Conservation (phyloP, 2,113 vertebrate genomes). For the Conger conger region DNA sequence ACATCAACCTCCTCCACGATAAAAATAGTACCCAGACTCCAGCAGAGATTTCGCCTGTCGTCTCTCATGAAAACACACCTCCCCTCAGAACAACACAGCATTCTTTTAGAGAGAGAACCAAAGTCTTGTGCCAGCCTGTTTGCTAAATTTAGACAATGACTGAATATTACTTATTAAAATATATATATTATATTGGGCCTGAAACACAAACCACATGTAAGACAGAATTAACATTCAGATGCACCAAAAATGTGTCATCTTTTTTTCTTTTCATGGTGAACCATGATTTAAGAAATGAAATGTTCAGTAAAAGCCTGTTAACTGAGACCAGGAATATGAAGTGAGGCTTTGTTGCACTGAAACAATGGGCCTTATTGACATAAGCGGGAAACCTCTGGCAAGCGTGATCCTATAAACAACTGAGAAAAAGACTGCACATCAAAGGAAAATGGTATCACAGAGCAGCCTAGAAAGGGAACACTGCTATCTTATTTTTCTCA, state of each 20-base stretch:
- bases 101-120: background rate
- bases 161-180: background rate
- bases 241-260: background rate
- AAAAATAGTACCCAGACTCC: background rate
- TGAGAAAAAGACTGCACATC: slow-evolving; percentile 35
- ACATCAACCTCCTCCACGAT: background rate
- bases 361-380: slow-evolving; percentile 30
- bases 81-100: background rate
- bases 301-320: slow-evolving; percentile 1
- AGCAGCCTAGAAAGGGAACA: slow-evolving; percentile 39
- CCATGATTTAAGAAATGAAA: background rate
- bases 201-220: background rate
- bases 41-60: background rate
- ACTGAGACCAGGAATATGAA: slow-evolving; percentile 29
- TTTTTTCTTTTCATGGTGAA: background rate
- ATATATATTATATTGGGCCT: background rate
- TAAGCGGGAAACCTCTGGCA: slow-evolving; percentile 34
- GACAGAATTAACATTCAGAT: background rate
- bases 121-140: background rate
- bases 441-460: slow-evolving; percentile 39
- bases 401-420: slow-evolving; percentile 31
- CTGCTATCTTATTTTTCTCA: background rate
- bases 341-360: slow-evolving; percentile 34
- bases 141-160: background rate
- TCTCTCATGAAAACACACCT: background rate